Evolutionary conservation across 2,797 vertebrate species (phyloP).

Genomic region (Coccyzus lansbergi): DNA sequence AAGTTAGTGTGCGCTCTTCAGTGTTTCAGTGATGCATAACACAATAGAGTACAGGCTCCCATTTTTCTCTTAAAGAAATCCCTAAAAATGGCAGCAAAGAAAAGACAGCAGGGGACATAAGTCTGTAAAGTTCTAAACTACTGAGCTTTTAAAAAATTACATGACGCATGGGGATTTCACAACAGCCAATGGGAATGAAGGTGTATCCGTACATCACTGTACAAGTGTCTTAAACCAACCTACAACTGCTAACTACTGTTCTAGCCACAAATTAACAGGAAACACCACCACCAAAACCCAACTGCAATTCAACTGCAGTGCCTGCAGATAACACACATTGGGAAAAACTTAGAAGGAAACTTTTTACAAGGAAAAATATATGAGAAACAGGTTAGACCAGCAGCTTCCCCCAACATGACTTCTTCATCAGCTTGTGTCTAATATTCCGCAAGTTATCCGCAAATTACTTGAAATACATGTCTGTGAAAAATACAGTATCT

Average conservation of each 20-base stretch:
- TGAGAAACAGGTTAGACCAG: not conserved
- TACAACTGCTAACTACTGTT: not conserved
- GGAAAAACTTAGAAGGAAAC: not conserved
- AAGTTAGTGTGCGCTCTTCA: not conserved
- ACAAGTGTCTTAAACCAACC: not conserved
- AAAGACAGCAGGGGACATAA: not conserved
- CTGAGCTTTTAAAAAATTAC: not conserved
- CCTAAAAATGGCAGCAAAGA: not conserved
- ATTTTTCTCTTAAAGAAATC: not conserved
- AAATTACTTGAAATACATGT: not conserved
- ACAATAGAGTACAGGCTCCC: not conserved
- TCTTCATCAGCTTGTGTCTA: not conserved
- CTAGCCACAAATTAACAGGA: not conserved
- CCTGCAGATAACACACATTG: not conserved
- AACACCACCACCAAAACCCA: not conserved
- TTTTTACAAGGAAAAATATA: not conserved
- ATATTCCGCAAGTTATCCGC: not conserved
- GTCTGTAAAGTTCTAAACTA: not conserved
- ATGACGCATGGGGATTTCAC: not conserved
- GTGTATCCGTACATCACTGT: not conserved
- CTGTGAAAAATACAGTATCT: not conserved
- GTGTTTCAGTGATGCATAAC: not conserved
- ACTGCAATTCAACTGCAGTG: not conserved
- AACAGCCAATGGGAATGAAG: not conserved
- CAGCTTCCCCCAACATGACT: not conserved